Conservation (phyloP, 2,113 vertebrate genomes). For the Madoqua kirkii region DNA sequence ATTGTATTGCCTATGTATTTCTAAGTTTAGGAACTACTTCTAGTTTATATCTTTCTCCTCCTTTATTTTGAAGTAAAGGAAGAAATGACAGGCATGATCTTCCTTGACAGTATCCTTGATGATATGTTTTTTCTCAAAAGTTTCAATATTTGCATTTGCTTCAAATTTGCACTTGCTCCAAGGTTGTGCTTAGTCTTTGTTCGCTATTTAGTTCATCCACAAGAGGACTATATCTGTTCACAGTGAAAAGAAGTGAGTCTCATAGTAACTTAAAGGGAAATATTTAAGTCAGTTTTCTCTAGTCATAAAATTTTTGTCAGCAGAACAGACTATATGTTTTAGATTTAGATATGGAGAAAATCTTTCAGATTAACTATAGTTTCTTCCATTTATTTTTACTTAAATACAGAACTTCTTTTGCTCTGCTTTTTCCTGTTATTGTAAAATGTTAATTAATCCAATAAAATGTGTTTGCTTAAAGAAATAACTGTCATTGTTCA, state of each 20-base stretch:
- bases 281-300: not conserved
- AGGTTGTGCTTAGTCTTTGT: not conserved
- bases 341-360: not conserved
- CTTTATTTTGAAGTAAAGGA: not conserved
- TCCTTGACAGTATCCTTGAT: not conserved
- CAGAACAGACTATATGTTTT: not conserved
- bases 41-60: slow-evolving; percentile 13
- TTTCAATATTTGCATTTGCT: not conserved
- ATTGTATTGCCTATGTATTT: not conserved
- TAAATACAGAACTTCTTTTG: not conserved
- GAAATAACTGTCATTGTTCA: not conserved
- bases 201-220: not conserved
- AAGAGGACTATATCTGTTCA: not conserved
- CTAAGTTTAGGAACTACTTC: slow-evolving; percentile 11
- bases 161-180: slow-evolving; percentile 16
- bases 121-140: not conserved
- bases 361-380: not conserved
- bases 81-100: not conserved
- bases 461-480: not conserved
- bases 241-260: not conserved
- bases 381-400: not conserved
- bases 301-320: not conserved
- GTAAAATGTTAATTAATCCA: not conserved
- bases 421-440: not conserved
- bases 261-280: not conserved